Conservation (phyloP, 2,888 invertebrate genomes). For the Syrista parreyssii region DNA sequence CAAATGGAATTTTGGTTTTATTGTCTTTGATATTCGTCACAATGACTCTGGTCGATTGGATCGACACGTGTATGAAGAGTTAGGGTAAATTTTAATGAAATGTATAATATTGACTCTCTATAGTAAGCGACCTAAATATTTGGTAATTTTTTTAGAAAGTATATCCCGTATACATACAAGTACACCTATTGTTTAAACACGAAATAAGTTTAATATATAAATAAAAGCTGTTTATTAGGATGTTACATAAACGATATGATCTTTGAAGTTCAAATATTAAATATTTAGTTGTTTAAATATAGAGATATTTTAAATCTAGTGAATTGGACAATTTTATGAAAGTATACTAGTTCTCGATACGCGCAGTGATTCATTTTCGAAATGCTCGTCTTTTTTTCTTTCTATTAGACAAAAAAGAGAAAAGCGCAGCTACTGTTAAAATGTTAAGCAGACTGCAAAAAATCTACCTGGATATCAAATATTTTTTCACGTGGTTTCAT, state of each 20-base stretch:
- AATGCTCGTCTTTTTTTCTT: background rate
- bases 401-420: background rate
- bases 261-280: constrained; percentile 4
- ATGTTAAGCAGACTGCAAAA: background rate
- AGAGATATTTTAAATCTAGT: background rate
- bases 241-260: constrained; percentile 1
- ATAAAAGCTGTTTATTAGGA: background rate
- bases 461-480: background rate
- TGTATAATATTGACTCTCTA: background rate
- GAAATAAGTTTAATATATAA: background rate
- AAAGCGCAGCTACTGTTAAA: background rate
- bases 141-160: constrained; percentile 3
- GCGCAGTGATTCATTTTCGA: background rate
- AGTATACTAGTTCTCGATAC: background rate
- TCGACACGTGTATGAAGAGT: background rate
- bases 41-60: background rate
- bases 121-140: background rate
- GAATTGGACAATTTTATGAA: background rate
- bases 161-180: background rate
- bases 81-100: background rate
- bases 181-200: background rate
- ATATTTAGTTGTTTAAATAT: background rate
- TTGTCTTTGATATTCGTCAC: background rate
- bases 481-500: background rate
- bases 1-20: background rate